Base-by-base conservation (phyloP, 2,888 invertebrate genomes). In the Panzeria rudis region DNA sequence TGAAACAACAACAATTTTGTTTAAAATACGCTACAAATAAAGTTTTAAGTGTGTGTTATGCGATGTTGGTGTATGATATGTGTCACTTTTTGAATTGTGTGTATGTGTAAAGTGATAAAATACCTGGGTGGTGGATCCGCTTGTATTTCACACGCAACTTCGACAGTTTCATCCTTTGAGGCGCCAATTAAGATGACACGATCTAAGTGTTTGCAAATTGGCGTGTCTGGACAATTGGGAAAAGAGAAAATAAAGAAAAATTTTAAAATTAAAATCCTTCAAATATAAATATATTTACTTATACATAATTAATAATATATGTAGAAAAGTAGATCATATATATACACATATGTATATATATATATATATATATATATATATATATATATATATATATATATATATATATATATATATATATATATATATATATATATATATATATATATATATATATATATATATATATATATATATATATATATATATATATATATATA, bases 61-160 rank as follows among this genome's bases (percentile, higher is more conserved):
- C 29, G 1, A n/a, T n/a, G 52, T 29, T 5, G 7, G 25, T 54
- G 25, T 25, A n/a, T 3, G 8, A 17, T 17, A 1, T 47, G 17
- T 47, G 17, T 17, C 8, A 2, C 13, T 41, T 7, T 47, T 47
- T 17, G n/a, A 44, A 15, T 17, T 56, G 4, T 3, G 1, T 50
- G 20, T 50, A 20, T 66, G 44, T 56, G 9, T 17, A 76, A 79
- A 83, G 68, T 80, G 73, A 80, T 76, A 78, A 71, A 82, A 72
- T 84, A 92, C 92, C 92, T 91, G 77, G 97, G 97, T 69, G 97
- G 97, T 32, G 98, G 98, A 94, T 98, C 97, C 13, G 98, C 97
- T 93, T 98, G 97, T 90, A 98, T 96, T 93, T 96, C 97, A 93
- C 98, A 98, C 83, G 95, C 94, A 89, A 98, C 96, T 92, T 97